phyloP scores from a whole-genome alignment of 2,888 invertebrate species.

The Hipparchia semele region DNA sequence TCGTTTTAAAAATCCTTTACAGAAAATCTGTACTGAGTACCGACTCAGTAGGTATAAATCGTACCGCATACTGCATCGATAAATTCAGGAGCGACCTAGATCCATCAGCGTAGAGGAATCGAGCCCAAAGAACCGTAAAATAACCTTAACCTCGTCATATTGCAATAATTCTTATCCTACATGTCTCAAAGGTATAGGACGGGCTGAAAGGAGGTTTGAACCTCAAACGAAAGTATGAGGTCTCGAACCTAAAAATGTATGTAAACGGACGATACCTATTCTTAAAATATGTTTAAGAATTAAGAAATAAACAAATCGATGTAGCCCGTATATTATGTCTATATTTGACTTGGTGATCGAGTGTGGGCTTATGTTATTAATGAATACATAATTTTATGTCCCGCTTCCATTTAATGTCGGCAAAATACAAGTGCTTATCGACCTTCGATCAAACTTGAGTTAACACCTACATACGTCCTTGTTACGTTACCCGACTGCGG shows the following conservation, averaged over 20 bases:
- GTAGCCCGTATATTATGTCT: slow-evolving; percentile 23
- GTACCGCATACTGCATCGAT: not conserved
- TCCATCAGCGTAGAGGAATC: not conserved
- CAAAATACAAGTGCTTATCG: slow-evolving; percentile 30
- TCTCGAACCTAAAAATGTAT: too few relatives aligned
- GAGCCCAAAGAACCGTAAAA: not conserved
- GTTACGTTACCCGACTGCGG: slow-evolving; percentile 52
- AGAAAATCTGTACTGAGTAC: too few relatives aligned
- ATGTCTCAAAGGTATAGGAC: too few relatives aligned
- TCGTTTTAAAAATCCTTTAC: not conserved
- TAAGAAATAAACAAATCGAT: slow-evolving; percentile 20
- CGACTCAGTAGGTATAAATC: too few relatives aligned
- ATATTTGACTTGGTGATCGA: slow-evolving; percentile 27
- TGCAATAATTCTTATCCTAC: not conserved
- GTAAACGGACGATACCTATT: too few relatives aligned
- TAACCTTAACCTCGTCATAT: not conserved
- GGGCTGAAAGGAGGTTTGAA: too few relatives aligned
- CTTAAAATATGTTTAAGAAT: not conserved
- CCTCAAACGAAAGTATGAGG: too few relatives aligned
- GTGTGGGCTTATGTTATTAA: slow-evolving; percentile 44
- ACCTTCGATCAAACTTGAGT: slow-evolving; percentile 67
- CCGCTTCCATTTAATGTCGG: slow-evolving; percentile 34
- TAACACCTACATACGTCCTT: slow-evolving; percentile 65
- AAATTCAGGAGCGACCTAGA: not conserved
- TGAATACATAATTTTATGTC: slow-evolving; percentile 40